phyloP scores from a whole-genome alignment of 2,888 invertebrate genomes.

The Aelia acuminata region DNA sequence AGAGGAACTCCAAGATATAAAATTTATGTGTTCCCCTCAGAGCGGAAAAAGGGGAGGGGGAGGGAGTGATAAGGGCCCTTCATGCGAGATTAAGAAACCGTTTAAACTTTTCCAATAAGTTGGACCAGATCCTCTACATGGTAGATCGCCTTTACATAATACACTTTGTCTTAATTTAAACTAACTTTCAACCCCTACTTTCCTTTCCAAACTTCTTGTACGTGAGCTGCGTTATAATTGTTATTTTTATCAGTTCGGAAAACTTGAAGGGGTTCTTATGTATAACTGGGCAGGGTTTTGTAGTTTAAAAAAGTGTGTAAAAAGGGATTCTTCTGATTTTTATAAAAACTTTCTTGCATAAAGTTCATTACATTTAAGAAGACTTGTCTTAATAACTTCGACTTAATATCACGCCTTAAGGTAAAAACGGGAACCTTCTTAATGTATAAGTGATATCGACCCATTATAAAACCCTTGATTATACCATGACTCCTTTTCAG shows the following conservation, averaged over 20 bases:
- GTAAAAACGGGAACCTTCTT: too few relatives aligned
- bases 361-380: background rate
- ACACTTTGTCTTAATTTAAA: slow-evolving; percentile 53
- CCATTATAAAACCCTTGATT: too few relatives aligned
- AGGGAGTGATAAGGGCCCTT: slow-evolving; percentile 38
- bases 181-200: slow-evolving; percentile 46
- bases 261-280: background rate
- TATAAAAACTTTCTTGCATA: background rate
- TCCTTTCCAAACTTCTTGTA: background rate
- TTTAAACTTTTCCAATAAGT: slow-evolving; percentile 61
- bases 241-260: background rate
- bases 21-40: background rate
- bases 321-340: background rate
- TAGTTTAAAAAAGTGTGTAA: background rate
- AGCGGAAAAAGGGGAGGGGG: background rate
- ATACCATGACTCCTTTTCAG: too few relatives aligned
- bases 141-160: slow-evolving; percentile 2
- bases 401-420: too few relatives aligned
- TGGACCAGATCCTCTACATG: slow-evolving; percentile 21
- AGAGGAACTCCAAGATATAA: background rate
- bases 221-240: slow-evolving; percentile 21
- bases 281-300: background rate
- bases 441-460: too few relatives aligned
- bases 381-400: background rate
- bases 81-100: slow-evolving; percentile 58